Evolutionary conservation across 2,888 invertebrate genomes (phyloP).

Genomic region (Xestobium rufovillosum): DNA sequence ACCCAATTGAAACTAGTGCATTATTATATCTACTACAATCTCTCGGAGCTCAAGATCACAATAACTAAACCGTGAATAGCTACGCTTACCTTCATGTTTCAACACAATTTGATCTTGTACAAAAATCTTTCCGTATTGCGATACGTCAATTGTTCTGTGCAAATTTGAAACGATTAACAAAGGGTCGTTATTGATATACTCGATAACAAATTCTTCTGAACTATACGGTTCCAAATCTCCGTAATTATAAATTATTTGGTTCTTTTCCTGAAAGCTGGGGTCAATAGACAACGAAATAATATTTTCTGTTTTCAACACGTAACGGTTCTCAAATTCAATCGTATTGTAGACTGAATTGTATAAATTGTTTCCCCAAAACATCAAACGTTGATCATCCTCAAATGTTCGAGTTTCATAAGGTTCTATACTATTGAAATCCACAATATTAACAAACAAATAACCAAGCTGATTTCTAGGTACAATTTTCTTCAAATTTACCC

Average conservation of each 20-base stretch:
- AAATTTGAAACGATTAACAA: slow-evolving; percentile 23
- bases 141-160: slow-evolving; percentile 26
- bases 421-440: too few species aligned
- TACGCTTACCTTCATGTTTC: slow-evolving; percentile 25
- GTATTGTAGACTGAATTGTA: background rate
- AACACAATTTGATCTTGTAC: slow-evolving; percentile 25
- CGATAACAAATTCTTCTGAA: slow-evolving; percentile 14
- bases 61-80: too few species aligned
- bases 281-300: background rate
- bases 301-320: background rate
- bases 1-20: too few species aligned
- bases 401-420: too few species aligned
- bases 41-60: too few species aligned
- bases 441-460: too few species aligned
- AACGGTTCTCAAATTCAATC: background rate
- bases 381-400: background rate
- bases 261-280: background rate
- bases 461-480: too few species aligned
- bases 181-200: slow-evolving; percentile 21
- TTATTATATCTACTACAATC: too few species aligned
- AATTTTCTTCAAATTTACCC: too few species aligned
- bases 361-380: background rate
- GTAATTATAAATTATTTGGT: slow-evolving; percentile 8
- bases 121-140: slow-evolving; percentile 27
- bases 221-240: slow-evolving; percentile 11